Conservation (phyloP, 23 tunicate species). For the Phallusia fumigata region DNA sequence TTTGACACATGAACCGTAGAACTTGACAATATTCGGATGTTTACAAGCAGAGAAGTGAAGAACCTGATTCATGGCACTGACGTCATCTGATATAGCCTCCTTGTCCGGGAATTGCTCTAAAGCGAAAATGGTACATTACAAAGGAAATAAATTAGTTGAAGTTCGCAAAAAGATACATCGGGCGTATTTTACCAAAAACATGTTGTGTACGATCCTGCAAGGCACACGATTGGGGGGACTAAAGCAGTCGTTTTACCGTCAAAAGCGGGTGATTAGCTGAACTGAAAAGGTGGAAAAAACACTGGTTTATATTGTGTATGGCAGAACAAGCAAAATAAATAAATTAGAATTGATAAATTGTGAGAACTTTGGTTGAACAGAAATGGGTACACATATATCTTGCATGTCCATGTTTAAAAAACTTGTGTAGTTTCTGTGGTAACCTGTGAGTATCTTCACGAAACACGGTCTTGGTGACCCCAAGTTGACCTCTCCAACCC, state of each 20-base stretch:
- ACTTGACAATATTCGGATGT: conserved; percentile 54
- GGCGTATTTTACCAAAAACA: not conserved
- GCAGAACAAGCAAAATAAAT: no score
- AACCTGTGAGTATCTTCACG: conserved; percentile 51
- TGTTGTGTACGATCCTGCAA: no score
- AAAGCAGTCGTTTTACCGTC: no score
- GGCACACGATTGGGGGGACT: no score
- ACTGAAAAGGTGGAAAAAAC: no score
- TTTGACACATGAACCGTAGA: conserved; percentile 39
- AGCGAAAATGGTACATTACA: not conserved
- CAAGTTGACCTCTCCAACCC: conserved; percentile 52
- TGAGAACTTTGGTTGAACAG: no score
- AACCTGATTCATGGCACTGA: conserved; percentile 46
- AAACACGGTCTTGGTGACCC: conserved; percentile 44
- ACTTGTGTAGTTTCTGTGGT: no score
- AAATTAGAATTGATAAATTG: no score
- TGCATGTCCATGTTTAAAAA: no score
- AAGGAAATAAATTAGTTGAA: not conserved
- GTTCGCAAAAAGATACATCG: not conserved
- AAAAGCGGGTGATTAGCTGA: no score
- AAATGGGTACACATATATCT: no score
- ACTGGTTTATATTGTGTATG: no score
- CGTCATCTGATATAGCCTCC: conserved; percentile 39
- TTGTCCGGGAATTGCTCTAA: conserved; percentile 39
- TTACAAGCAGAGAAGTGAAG: conserved; percentile 41